phyloP scores from a whole-genome alignment of 2,888 invertebrate species.

The Nymphalis c-album region DNA sequence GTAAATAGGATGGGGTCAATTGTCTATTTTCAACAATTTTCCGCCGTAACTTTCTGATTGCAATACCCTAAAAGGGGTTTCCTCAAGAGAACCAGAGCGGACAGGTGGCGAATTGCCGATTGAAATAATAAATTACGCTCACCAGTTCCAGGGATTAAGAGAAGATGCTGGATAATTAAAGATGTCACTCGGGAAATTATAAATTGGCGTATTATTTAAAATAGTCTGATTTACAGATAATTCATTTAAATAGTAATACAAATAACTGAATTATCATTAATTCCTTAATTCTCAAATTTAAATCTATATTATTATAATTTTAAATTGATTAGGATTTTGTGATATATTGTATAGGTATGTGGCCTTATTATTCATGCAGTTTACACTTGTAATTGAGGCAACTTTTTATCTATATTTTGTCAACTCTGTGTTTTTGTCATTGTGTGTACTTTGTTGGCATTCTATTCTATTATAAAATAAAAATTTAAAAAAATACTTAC shows the following conservation, averaged over 20 bases:
- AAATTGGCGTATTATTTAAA: conserved; percentile 3
- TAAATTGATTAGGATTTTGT: too few relatives aligned
- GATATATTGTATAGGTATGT: too few relatives aligned
- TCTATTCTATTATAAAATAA: too few relatives aligned
- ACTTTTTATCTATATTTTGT: too few relatives aligned
- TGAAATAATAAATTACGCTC: conserved; percentile 34
- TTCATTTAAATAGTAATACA: too few relatives aligned
- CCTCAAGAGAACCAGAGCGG: conserved; percentile 23
- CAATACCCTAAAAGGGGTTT: conserved; percentile 32
- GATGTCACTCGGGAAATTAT: conserved; percentile 13
- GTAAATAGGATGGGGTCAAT: conserved; percentile 14
- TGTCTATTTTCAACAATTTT: conserved; percentile 6
- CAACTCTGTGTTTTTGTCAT: too few relatives aligned
- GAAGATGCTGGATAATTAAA: conserved; percentile 31
- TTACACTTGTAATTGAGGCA: too few relatives aligned
- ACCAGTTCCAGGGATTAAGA: conserved; percentile 31
- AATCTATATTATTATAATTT: too few relatives aligned
- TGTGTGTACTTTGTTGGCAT: too few relatives aligned
- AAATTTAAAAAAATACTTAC: too few relatives aligned
- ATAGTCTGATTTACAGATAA: background rate
- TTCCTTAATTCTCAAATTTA: too few relatives aligned
- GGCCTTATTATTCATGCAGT: too few relatives aligned
- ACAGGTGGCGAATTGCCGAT: conserved; percentile 37
- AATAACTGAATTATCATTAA: background rate
- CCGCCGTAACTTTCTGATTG: conserved; percentile 23